Percentiles rank a stretch among this genome's conserved stretches.
These are phyloP conservation scores for Aldabrachelys gigantea DNA, from an alignment of 2,113 vertebrate genomes.

Conservation along the genomic window DNA sequence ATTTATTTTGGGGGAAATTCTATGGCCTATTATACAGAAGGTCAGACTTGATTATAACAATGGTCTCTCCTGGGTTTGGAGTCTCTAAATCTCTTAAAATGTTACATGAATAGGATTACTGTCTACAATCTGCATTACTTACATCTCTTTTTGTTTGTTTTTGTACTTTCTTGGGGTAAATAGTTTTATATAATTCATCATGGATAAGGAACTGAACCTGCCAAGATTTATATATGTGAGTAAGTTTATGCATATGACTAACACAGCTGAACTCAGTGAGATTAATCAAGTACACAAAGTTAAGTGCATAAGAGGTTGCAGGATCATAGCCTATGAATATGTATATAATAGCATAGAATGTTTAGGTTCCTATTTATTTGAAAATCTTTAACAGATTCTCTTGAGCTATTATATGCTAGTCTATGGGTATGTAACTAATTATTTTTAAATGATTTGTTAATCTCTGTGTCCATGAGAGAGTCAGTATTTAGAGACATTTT, in stretches of 20 bases:
- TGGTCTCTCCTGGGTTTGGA: neutral
- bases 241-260: neutral
- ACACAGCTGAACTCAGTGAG: neutral
- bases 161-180: neutral
- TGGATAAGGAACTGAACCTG: neutral
- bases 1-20: neutral
- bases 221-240: neutral
- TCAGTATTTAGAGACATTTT: neutral
- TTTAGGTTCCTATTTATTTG: no score
- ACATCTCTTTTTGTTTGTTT: neutral
- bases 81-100: neutral
- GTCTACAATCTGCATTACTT: neutral
- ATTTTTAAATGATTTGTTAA: neutral
- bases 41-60: neutral
- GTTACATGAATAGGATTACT: neutral
- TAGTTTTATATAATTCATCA: neutral
- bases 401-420: no score
- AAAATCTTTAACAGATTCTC: no score
- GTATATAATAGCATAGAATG: no score
- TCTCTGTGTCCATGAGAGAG: neutral
- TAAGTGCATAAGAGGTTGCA: neutral
- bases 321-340: neutral
- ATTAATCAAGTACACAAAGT: neutral
- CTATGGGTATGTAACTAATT: no score
- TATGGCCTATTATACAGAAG: neutral